Evolutionary conservation across 2,113 vertebrate species (phyloP).

Genomic region (Parotia lawesii): DNA sequence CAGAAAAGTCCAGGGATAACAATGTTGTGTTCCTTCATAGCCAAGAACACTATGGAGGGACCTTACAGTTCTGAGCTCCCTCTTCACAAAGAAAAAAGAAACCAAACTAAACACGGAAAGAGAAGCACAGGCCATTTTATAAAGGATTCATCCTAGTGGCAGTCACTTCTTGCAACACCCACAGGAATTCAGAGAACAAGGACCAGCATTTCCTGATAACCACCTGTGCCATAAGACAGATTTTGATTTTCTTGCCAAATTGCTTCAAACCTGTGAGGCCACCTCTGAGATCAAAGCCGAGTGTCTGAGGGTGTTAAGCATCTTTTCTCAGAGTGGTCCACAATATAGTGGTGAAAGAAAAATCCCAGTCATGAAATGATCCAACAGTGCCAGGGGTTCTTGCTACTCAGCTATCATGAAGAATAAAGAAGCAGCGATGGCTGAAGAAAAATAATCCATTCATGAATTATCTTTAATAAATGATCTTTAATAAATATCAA

Average conservation of each 20-base stretch:
- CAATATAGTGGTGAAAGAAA: background rate
- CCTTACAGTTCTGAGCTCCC: fast-evolving
- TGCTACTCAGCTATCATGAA: background rate
- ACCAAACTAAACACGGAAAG: background rate
- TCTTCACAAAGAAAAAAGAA: background rate
- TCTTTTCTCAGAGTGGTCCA: background rate
- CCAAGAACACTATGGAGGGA: background rate
- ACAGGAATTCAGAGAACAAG: background rate
- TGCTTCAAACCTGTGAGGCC: background rate
- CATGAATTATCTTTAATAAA: background rate
- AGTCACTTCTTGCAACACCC: background rate
- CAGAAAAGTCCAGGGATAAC: background rate
- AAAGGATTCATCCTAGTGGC: background rate
- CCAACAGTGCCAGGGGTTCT: background rate
- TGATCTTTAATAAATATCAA: conserved; percentile 3
- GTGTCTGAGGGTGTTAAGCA: background rate
- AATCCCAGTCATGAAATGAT: background rate
- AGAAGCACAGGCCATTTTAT: background rate
- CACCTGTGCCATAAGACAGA: background rate
- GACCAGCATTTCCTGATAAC: background rate
- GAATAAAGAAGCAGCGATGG: background rate
- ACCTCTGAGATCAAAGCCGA: background rate
- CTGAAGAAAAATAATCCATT: conserved; percentile 12
- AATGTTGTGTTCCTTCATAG: background rate
- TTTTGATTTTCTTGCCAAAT: background rate